A percentile compares a stretch with the other conserved stretches of the same genome.
Conservation (phyloP, 2,888 invertebrate species). For the Emesis furor region DNA sequence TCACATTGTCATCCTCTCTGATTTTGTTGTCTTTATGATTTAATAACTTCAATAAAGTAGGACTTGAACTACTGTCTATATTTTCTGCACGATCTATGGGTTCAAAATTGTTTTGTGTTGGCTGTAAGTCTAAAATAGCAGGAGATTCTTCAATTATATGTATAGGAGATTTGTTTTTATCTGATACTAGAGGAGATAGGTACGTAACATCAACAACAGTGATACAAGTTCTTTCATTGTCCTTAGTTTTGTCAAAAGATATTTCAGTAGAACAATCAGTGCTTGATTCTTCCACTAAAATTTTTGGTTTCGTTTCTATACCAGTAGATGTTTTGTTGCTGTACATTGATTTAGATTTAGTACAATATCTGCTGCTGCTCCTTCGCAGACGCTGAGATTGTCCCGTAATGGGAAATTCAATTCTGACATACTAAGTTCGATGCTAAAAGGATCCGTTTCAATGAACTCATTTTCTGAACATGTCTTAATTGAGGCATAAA, state of each 20-base stretch:
- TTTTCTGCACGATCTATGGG: too few relatives aligned
- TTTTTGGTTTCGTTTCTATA: slow-evolving; percentile 7
- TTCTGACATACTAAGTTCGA: background rate
- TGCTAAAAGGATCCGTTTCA: background rate
- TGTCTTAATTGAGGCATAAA: slow-evolving; percentile 7
- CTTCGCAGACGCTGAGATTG: background rate
- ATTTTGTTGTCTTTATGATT: too few relatives aligned
- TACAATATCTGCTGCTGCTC: slow-evolving; percentile 8
- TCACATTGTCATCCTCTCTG: too few relatives aligned
- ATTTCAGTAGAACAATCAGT: slow-evolving; percentile 8
- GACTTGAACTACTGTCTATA: too few relatives aligned
- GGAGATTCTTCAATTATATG: too few relatives aligned
- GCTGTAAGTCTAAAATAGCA: too few relatives aligned
- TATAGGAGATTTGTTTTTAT: too few relatives aligned
- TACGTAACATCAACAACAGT: slow-evolving; percentile 4
- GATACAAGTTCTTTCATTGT: background rate
- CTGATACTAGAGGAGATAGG: background rate
- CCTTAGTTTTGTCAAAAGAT: slow-evolving; percentile 6
- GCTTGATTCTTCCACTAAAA: slow-evolving; percentile 5
- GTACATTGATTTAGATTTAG: slow-evolving; percentile 10
- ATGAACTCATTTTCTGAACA: background rate
- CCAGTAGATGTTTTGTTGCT: background rate
- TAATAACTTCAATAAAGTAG: too few relatives aligned
- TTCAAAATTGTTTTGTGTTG: too few relatives aligned
- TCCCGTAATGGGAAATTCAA: slow-evolving; percentile 4